Evolutionary conservation across 2,888 invertebrate genomes (phyloP).

Genomic region (Tenthredo notha): DNA sequence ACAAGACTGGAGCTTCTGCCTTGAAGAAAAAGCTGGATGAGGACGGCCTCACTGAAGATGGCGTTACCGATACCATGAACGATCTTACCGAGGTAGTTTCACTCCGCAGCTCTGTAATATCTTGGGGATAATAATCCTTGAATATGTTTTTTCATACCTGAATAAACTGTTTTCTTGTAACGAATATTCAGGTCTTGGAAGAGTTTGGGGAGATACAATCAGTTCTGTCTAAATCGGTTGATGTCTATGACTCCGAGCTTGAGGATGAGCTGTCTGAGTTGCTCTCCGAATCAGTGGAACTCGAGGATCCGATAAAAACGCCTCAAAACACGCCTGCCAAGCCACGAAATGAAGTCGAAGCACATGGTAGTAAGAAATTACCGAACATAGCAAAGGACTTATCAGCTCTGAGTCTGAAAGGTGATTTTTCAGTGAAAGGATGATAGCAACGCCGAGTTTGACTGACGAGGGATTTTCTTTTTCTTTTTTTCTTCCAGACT

Average conservation of each 20-base stretch:
- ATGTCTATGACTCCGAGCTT: slow-evolving; percentile 82
- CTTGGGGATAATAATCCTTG: background rate
- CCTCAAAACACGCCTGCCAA: background rate
- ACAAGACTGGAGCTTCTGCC: slow-evolving; percentile 85
- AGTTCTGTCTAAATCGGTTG: slow-evolving; percentile 79
- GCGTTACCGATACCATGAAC: slow-evolving; percentile 86
- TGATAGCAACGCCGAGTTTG: background rate
- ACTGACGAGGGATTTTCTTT: background rate
- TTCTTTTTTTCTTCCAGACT: slow-evolving; percentile 59
- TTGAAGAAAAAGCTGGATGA: slow-evolving; percentile 84
- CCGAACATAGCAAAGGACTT: slow-evolving; percentile 67
- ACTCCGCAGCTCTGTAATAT: background rate
- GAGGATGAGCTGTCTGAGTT: slow-evolving; percentile 85
- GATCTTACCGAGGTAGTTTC: slow-evolving; percentile 84
- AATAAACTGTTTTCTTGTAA: slow-evolving; percentile 57
- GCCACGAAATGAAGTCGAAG: background rate
- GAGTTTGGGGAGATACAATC: slow-evolving; percentile 82
- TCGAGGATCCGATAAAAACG: background rate
- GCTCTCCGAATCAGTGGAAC: slow-evolving; percentile 71
- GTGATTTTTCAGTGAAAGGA: slow-evolving; percentile 60
- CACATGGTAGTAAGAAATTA: slow-evolving; percentile 56
- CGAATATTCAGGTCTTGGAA: slow-evolving; percentile 80
- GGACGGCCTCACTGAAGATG: slow-evolving; percentile 84
- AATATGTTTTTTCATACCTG: background rate
- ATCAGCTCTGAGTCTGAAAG: slow-evolving; percentile 65